These are phyloP conservation scores for Dromococcyx pavoninus DNA, from an alignment of 2,797 vertebrate genomes.

Conservation along the genomic window DNA sequence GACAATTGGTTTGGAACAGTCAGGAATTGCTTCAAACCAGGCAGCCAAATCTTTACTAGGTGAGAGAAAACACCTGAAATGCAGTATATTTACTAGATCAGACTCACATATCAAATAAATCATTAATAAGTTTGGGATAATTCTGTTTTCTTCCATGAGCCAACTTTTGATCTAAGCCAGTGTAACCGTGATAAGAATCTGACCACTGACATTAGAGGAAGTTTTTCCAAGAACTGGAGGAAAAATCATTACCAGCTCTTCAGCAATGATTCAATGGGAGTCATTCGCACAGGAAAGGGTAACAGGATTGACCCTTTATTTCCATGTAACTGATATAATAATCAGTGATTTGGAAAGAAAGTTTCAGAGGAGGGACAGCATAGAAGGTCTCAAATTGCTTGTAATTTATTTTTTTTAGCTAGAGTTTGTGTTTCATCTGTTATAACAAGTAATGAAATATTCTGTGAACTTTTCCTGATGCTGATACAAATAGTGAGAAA, in stretches of 20 bases:
- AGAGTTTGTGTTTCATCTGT: background rate
- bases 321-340: background rate
- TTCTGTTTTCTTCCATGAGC: background rate
- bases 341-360: background rate
- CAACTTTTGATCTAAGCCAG: background rate
- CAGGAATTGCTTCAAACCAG: background rate
- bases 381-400: background rate
- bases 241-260: background rate
- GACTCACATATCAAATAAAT: background rate
- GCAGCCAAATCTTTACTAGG: background rate
- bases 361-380: background rate
- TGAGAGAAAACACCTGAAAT: background rate
- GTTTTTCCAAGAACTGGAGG: background rate
- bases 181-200: background rate
- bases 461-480: background rate
- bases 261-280: background rate
- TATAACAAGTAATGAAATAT: background rate
- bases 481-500: constrained; percentile 4
- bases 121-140: background rate
- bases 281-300: background rate
- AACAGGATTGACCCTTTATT: background rate
- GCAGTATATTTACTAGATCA: background rate
- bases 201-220: background rate
- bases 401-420: background rate
- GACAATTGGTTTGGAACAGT: background rate